Conservation (phyloP, 2,797 vertebrate genomes). For the Menidia menidia region DNA sequence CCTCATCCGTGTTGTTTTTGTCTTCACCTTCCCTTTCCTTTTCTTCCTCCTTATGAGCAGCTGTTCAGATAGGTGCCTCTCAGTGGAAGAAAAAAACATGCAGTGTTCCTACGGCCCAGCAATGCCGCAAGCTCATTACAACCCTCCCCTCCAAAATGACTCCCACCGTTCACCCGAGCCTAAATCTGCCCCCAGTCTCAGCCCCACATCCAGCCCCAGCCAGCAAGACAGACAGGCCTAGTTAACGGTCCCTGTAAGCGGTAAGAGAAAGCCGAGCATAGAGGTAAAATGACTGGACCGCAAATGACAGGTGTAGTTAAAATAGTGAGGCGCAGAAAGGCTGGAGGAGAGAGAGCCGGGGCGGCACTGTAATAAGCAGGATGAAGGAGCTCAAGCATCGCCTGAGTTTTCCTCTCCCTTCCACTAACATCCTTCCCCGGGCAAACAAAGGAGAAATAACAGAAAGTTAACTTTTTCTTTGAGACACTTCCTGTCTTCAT, state of each 20-base stretch:
- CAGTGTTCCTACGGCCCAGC: slow-evolving; percentile 66
- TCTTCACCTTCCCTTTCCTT: slow-evolving; percentile 30
- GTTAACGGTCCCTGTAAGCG: slow-evolving; percentile 82
- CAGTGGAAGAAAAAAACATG: slow-evolving; percentile 66
- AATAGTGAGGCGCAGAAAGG: slow-evolving; percentile 82
- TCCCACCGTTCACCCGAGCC: slow-evolving; percentile 62
- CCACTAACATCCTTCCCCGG: slow-evolving; percentile 76
- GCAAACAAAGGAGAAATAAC: slow-evolving; percentile 76
- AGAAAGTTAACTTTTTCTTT: slow-evolving; percentile 78
- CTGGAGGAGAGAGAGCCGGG: slow-evolving; percentile 78
- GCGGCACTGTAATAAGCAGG: slow-evolving; percentile 77
- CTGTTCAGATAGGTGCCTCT: slow-evolving; percentile 80
- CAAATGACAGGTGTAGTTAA: slow-evolving; percentile 88
- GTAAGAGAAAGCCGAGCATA: slow-evolving; percentile 70
- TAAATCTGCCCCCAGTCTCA: slow-evolving; percentile 65
- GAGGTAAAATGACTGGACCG: slow-evolving; percentile 85
- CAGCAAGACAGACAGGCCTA: slow-evolving; percentile 83
- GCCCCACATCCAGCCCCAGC: slow-evolving; percentile 65
- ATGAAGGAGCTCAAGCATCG: slow-evolving; percentile 78
- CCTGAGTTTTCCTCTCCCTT: slow-evolving; percentile 72
- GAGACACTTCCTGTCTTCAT: slow-evolving; percentile 52
- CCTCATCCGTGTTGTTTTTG: slow-evolving; percentile 53
- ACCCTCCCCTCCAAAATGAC: slow-evolving; percentile 66
- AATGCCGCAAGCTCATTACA: slow-evolving; percentile 79
- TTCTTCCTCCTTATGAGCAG: slow-evolving; percentile 52